These are phyloP conservation scores for Hucho hucho DNA, from an alignment of 2,113 vertebrate genomes.

Conservation along the genomic window DNA sequence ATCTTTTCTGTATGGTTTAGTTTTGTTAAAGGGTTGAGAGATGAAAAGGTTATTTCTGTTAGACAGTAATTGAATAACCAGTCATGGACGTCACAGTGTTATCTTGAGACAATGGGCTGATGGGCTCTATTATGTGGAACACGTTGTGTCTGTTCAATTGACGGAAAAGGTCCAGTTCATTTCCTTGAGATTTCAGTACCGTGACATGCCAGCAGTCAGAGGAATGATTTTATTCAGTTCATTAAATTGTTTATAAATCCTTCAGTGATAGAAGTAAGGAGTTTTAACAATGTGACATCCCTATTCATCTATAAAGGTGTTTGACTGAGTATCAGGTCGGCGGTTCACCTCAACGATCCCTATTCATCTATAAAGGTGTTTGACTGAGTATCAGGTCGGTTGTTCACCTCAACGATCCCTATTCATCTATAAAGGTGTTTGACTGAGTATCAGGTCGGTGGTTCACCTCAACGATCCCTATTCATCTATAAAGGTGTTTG, in stretches of 20 bases:
- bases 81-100: not conserved
- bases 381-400: too few species aligned
- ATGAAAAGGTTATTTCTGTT: not conserved
- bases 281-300: not conserved
- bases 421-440: not conserved
- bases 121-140: not conserved
- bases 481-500: too few species aligned
- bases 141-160: not conserved
- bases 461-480: too few species aligned
- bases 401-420: not conserved
- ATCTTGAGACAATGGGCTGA: not conserved
- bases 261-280: not conserved
- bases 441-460: too few species aligned
- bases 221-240: not conserved
- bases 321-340: not conserved
- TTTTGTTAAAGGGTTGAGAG: not conserved
- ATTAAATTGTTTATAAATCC: not conserved
- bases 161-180: not conserved
- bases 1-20: not conserved
- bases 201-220: not conserved
- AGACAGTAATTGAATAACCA: too few species aligned
- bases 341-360: too few species aligned
- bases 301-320: not conserved
- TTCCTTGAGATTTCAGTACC: not conserved
- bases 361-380: too few species aligned